phyloP scores from a whole-genome alignment of 2,113 vertebrate genomes.

The Taurulus bubalis region DNA sequence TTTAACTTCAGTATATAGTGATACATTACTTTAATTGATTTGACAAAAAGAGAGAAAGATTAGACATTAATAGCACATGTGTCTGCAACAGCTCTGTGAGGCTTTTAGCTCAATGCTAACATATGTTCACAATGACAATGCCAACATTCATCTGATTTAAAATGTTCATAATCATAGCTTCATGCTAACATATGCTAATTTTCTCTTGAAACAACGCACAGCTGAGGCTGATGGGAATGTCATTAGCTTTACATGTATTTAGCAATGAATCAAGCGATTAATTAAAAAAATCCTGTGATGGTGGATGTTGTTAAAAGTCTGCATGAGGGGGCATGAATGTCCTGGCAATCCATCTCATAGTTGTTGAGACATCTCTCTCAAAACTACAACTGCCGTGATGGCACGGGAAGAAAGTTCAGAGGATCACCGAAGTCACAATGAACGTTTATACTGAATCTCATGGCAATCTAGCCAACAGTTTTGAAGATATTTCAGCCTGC shows the following conservation, averaged over 20 bases:
- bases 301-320: background rate
- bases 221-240: background rate
- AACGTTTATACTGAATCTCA: background rate
- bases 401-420: background rate
- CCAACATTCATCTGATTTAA: background rate
- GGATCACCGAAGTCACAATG: background rate
- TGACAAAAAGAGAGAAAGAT: background rate
- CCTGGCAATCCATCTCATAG: background rate
- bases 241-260: background rate
- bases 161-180: background rate
- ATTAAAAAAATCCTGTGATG: background rate
- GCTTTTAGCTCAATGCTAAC: background rate
- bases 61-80: background rate
- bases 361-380: background rate
- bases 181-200: background rate
- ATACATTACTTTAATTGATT: background rate
- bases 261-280: no score
- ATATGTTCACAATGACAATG: background rate
- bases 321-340: background rate
- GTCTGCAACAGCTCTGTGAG: background rate
- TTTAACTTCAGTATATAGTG: background rate
- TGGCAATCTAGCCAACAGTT: background rate
- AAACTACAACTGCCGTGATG: background rate
- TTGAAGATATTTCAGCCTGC: background rate
- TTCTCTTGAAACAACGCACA: background rate